phyloP scores from a whole-genome alignment of 2,797 vertebrate genomes.

The Trematomus bernacchii region DNA sequence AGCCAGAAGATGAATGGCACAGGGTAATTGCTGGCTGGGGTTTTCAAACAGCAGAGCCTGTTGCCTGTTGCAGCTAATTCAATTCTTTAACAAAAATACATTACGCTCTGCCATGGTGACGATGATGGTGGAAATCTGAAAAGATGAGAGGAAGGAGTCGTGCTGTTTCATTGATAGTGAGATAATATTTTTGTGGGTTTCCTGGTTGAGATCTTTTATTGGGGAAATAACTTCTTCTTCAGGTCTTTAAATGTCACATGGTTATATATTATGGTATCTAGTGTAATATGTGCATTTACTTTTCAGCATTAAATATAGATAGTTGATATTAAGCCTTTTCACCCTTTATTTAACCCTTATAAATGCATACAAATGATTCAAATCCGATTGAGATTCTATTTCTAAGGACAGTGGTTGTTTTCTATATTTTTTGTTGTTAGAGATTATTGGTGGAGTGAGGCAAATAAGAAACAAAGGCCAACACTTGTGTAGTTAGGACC shows the following conservation, averaged over 20 bases:
- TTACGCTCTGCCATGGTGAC: slow-evolving; percentile 38
- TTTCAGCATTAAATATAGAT: not conserved
- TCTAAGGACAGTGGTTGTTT: not conserved
- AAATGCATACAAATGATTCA: not conserved
- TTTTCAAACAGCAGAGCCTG: slow-evolving; percentile 53
- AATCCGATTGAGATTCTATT: not conserved
- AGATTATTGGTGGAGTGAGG: not conserved
- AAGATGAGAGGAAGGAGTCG: slow-evolving; percentile 20
- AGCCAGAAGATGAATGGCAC: slow-evolving; percentile 60
- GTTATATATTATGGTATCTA: not conserved
- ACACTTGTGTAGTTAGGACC: not conserved
- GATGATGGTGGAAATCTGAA: slow-evolving; percentile 23
- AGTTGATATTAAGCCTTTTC: not conserved
- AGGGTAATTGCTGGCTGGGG: slow-evolving; percentile 46
- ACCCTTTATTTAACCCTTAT: not conserved
- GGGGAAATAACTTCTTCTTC: not conserved
- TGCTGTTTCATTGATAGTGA: slow-evolving; percentile 16
- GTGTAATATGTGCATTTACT: not conserved
- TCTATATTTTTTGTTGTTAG: not conserved
- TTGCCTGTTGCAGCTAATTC: slow-evolving; percentile 59
- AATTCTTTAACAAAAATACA: slow-evolving; percentile 41
- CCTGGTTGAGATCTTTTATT: not conserved
- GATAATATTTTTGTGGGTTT: slow-evolving; percentile 33
- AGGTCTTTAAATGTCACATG: not conserved
- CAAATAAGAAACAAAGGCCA: not conserved